Evolutionary conservation across 2,888 invertebrate genomes (phyloP), one percentile per base, ranked within the genome.

Genomic region (Rambutsinella grinnellia): DNA sequence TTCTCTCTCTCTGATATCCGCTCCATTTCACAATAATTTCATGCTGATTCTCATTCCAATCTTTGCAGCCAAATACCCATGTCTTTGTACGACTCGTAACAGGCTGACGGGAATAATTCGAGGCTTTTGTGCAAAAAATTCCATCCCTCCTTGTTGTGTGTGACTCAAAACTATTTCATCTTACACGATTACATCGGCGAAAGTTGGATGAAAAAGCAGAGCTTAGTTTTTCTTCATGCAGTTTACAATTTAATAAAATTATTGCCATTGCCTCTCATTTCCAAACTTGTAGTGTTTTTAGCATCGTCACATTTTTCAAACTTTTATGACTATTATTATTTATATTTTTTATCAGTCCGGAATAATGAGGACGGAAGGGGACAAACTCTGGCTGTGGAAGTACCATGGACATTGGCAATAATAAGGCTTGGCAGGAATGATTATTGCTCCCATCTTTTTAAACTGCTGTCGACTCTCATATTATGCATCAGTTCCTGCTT

Each of bases 21-120:
- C 63, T 51, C 63, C 63, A 63, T 63, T 63, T 63, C 63, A 51
- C 63, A 51, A 63, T 63, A 21, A 63, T 63, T 51, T 63, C 49
- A 63, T 63, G 36, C 36, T 36, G 36, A 36, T 36, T 36, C 36
- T 36, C 36, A 36, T 36, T 36, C 13, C 36, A 36, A 36, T 36
- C 36, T 36, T 36, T 36, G 5, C 6, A 36, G 36, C 36, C 36
- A 36, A 36, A 36, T 36, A n/a, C n/a, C 36, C 36, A 36, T 36
- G 36, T 36, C 36, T 36, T 36, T 36, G 36, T 36, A n/a, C n/a
- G n/a, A n/a, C n/a, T n/a, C n/a, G n/a, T n/a, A n/a, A n/a, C n/a
- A n/a, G n/a, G n/a, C n/a, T n/a, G n/a, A n/a, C n/a, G n/a, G n/a
- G n/a, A n/a, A n/a, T n/a, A n/a, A n/a, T n/a, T n/a, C n/a, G n/a